These are phyloP conservation scores for Tichodroma muraria DNA, from an alignment of 2,113 vertebrate species.

Conservation along the genomic window DNA sequence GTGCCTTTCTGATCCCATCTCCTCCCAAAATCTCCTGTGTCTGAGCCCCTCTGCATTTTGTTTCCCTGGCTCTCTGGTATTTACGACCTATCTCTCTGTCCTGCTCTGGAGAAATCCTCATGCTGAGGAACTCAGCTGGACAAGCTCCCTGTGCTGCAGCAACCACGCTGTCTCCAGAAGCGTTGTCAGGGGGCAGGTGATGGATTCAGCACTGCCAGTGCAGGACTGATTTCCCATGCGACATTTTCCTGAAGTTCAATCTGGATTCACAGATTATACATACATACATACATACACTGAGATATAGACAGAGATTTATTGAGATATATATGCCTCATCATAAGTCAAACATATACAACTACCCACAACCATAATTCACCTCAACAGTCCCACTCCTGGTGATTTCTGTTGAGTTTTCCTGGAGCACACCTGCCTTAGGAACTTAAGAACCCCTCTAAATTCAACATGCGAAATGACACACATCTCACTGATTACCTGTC, in stretches of 20 bases:
- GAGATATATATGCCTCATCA: neutral
- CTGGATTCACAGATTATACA: neutral
- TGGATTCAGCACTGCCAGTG: neutral
- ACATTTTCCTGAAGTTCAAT: neutral
- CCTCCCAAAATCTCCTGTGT: constrained; percentile 15
- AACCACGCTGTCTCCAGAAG: neutral
- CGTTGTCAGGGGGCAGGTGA: neutral
- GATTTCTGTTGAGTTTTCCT: neutral
- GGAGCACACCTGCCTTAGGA: neutral
- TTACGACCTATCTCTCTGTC: neutral
- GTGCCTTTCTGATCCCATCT: neutral
- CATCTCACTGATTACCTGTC: neutral
- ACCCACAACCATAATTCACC: neutral
- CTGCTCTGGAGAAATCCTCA: neutral
- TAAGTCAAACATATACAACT: neutral
- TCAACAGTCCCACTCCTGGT: neutral
- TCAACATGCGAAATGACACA: neutral
- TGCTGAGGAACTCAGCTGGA: neutral
- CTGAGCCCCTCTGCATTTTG: neutral
- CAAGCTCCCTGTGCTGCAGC: neutral
- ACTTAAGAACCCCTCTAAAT: neutral
- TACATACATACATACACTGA: neutral
- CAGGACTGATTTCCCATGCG: neutral
- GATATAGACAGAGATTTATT: neutral
- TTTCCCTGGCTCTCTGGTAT: neutral